A percentile compares a stretch with the other conserved stretches of the same genome.
phyloP scores from a whole-genome alignment of 1,140 invertebrate genomes.

The Lasioglossum baleicum region DNA sequence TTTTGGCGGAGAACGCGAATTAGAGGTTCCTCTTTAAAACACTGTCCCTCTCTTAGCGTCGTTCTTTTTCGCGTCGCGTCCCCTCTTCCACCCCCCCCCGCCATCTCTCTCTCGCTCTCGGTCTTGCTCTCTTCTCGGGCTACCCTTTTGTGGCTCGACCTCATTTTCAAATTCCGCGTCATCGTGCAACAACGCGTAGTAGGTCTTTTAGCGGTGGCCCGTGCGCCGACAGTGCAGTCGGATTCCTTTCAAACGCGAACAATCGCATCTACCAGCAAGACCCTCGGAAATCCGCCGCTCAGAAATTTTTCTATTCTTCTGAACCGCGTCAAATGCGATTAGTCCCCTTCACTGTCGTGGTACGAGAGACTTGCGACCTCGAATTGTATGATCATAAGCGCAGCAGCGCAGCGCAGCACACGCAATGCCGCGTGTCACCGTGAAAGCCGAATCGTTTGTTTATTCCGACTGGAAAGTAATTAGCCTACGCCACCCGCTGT shows the following conservation, averaged over 20 bases:
- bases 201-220: not conserved
- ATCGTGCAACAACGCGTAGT: constrained; percentile 28
- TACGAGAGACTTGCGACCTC: not conserved
- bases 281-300: not conserved
- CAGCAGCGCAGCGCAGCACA: too few relatives aligned
- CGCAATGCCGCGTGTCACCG: too few relatives aligned
- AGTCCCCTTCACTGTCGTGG: not conserved
- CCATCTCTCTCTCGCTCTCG: not conserved
- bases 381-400: not conserved
- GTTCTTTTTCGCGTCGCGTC: not conserved
- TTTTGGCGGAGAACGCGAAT: not conserved
- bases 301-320: constrained; percentile 24
- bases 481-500: too few relatives aligned
- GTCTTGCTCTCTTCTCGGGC: not conserved
- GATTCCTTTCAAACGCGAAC: constrained; percentile 23
- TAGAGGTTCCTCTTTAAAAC: constrained; percentile 17
- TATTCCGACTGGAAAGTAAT: too few relatives aligned
- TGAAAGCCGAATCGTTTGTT: too few relatives aligned
- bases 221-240: not conserved
- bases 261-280: not conserved
- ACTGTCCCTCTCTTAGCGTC: not conserved
- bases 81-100: not conserved
- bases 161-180: constrained; percentile 19
- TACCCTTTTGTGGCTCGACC: constrained; percentile 2
- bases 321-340: constrained; percentile 31